Percentiles rank a stretch among this genome's conserved stretches.
These are phyloP conservation scores for Amblyopsis rosae DNA, from an alignment of 2,113 vertebrate species.

Conservation along the genomic window DNA sequence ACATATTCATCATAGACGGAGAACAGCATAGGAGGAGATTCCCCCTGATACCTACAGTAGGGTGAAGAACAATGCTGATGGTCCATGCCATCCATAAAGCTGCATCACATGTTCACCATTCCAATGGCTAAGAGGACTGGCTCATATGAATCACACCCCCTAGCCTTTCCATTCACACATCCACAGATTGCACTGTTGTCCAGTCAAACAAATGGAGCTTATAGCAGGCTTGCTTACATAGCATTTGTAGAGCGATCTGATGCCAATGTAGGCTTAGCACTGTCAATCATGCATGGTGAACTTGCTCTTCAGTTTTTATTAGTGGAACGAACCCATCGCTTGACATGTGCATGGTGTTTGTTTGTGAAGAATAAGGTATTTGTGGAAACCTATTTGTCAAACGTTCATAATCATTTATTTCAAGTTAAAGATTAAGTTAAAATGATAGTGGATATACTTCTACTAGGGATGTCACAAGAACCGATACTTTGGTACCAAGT, in stretches of 20 bases:
- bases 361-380: slow-evolving; percentile 3
- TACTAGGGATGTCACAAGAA: no score
- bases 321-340: neutral
- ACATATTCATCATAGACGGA: neutral
- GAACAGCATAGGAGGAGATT: no score
- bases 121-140: neutral
- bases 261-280: neutral
- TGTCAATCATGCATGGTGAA: neutral
- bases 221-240: neutral
- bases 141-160: neutral
- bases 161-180: neutral
- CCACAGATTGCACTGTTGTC: neutral
- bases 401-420: neutral
- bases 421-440: no score
- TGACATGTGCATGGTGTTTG: slow-evolving; percentile 1
- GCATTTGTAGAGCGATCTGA: neutral
- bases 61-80: no score
- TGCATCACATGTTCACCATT: neutral
- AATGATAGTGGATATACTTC: no score
- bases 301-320: neutral
- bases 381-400: slow-evolving; percentile 1
- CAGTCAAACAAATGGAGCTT: neutral
- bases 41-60: no score
- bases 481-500: no score
- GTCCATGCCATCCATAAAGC: no score